Conservation (phyloP, 2,888 invertebrate species). For the Sinelater perroti region DNA sequence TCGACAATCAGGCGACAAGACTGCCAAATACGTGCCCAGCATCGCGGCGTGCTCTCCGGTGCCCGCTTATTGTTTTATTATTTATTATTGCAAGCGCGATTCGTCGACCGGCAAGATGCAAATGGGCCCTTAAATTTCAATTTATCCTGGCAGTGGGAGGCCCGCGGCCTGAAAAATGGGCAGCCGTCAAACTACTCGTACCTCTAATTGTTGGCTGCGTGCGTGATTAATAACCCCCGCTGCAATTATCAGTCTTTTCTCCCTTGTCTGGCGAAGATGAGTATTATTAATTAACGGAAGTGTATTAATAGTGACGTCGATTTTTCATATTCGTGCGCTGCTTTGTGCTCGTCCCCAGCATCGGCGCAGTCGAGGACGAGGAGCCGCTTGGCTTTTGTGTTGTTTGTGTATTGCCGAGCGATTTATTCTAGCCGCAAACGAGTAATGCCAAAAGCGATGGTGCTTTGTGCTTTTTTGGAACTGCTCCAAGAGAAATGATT, state of each 20-base stretch:
- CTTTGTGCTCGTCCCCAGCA: too few relatives aligned
- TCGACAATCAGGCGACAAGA: slow-evolving; percentile 41
- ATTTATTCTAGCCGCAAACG: too few relatives aligned
- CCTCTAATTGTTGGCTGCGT: slow-evolving; percentile 25
- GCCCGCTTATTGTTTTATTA: too few relatives aligned
- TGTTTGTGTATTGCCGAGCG: too few relatives aligned
- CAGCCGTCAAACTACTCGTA: slow-evolving; percentile 24
- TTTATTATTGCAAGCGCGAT: too few relatives aligned
- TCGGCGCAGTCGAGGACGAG: slow-evolving; percentile 1
- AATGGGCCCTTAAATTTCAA: slow-evolving; percentile 23
- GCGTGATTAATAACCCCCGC: slow-evolving; percentile 22
- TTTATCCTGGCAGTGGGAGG: slow-evolving; percentile 14
- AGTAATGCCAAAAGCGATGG: too few relatives aligned
- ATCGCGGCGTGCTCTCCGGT: too few relatives aligned
- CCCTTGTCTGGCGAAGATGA: slow-evolving; percentile 18
- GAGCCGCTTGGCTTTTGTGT: not conserved
- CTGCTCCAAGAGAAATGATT: too few relatives aligned
- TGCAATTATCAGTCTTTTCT: slow-evolving; percentile 27
- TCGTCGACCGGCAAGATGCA: too few relatives aligned
- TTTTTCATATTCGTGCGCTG: slow-evolving; percentile 20
- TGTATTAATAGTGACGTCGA: slow-evolving; percentile 23
- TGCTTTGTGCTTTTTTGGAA: too few relatives aligned
- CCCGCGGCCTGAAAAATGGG: slow-evolving; percentile 20
- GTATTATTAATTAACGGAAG: slow-evolving; percentile 29
- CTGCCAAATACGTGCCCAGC: slow-evolving; percentile 42